phyloP scores from a whole-genome alignment of 2,113 vertebrate species.

The Nettapus auritus region DNA sequence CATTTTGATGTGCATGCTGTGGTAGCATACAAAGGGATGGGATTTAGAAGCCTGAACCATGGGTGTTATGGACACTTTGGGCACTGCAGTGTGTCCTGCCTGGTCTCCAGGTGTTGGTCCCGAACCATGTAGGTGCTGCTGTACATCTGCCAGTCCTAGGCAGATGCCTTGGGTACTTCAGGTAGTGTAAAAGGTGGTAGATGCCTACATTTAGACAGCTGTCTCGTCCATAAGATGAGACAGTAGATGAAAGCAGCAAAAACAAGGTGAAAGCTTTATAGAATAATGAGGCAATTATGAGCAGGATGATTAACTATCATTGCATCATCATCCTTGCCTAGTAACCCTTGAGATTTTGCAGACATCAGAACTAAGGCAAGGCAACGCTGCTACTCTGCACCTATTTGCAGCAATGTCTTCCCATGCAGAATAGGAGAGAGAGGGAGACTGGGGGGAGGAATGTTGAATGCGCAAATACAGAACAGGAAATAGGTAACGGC shows the following conservation, averaged over 20 bases:
- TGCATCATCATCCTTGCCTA: background rate
- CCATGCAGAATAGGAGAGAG: background rate
- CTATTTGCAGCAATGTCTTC: background rate
- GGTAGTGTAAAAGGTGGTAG: background rate
- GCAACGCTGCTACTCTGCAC: background rate
- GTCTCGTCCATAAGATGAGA: background rate
- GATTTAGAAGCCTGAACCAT: background rate
- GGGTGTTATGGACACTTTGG: background rate
- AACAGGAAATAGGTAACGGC: background rate
- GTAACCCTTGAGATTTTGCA: background rate
- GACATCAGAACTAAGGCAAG: background rate
- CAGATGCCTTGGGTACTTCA: background rate
- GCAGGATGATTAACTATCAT: too few species aligned
- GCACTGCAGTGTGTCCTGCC: background rate
- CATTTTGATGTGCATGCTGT: background rate
- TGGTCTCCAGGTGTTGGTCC: background rate
- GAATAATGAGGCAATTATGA: background rate
- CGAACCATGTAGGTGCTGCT: background rate
- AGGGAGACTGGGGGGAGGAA: background rate
- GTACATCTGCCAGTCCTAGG: background rate
- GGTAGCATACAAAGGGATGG: background rate
- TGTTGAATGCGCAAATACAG: background rate
- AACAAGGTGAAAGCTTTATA: background rate
- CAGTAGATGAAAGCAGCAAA: background rate
- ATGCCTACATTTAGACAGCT: background rate